A percentile compares a stretch with the other conserved stretches of the same genome.
phyloP scores from a whole-genome alignment of 2,797 vertebrate species.

The Cetoscarus ocellatus region DNA sequence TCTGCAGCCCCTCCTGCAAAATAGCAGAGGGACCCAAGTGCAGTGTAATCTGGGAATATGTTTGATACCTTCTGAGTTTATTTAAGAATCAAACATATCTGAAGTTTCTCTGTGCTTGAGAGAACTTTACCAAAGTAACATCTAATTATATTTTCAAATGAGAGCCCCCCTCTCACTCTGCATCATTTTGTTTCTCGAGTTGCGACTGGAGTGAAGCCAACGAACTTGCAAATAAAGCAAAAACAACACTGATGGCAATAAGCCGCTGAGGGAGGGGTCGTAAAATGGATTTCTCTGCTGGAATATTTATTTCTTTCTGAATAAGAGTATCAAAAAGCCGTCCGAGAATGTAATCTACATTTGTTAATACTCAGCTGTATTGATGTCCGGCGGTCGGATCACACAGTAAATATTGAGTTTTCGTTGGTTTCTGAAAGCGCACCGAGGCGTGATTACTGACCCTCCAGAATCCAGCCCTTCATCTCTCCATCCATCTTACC shows the following conservation, averaged over 20 bases:
- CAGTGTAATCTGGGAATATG: no score
- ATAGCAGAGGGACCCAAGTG: no score
- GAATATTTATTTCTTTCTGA: conserved; percentile 53
- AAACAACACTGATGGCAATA: conserved; percentile 48
- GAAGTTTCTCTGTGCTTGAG: no score
- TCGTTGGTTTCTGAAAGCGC: conserved; percentile 52
- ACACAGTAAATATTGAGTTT: conserved; percentile 68
- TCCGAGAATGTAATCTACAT: conserved; percentile 52
- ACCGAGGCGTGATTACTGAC: conserved; percentile 45
- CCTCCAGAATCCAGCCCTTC: conserved; percentile 33
- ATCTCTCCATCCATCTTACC: conserved; percentile 58
- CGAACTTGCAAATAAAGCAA: conserved; percentile 26
- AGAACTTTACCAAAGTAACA: no score
- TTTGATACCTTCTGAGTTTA: no score
- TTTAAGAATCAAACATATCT: no score
- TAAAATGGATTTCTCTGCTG: conserved; percentile 64
- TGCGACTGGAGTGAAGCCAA: conserved; percentile 34
- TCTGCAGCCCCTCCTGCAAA: no score
- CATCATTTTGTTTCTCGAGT: conserved; percentile 18
- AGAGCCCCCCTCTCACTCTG: background rate
- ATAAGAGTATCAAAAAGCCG: conserved; percentile 52
- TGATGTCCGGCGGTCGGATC: conserved; percentile 41
- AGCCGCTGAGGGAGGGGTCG: conserved; percentile 24
- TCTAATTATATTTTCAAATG: conserved; percentile 10
- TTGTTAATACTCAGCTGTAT: conserved; percentile 64